Evolutionary conservation across 2,113 vertebrate species (phyloP), one percentile per base, ranked within the genome.

Genomic region (Ailuropoda melanoleuca): DNA sequence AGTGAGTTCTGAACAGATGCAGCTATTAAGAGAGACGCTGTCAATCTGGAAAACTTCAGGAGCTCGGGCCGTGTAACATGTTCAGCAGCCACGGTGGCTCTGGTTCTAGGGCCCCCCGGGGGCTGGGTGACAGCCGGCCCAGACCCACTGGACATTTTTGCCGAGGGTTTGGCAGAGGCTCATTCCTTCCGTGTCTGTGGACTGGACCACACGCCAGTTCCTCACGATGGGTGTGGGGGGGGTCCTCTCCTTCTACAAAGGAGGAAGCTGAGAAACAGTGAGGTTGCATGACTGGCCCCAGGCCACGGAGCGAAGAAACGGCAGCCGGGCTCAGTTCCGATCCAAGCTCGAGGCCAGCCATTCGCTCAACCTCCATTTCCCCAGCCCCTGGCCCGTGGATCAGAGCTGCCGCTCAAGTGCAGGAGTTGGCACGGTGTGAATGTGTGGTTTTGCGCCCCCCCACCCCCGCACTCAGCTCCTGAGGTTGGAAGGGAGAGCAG

Each of bases 271-370:
- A 72, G 78, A 46, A 53, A 83, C 70, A 46, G n/a, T 1, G n/a
- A n/a, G n/a, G 34, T 13, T 43, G 55, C 1, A 0, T 8, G 29
- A 55, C 53, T 48, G 19, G 37, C 87, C 31, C 4, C 12, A 60
- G 82, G 24, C 43, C 82, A 4, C 23, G 0, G 0, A 85, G 37
- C 66, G 29, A 68, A 70, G 64, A 80, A 55, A 46, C 0, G 23
- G 60, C 53, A n/a, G 24, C n/a, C 34, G 56, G 56, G 18, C 23
- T 70, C 18, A 0, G 4, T 34, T 68, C 14, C 2, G 29, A 26
- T 15, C 34, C 26, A 7, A 10, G 39, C 0, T 0, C 77, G 31
- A 29, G 1, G 34, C 77, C 23, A 0, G 39, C 58, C 29, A 1
- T 55, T 37, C 26, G 8, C 19, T 50, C 8, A 7, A 4, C 24